Evolutionary conservation across 2,888 invertebrate genomes (phyloP).

Genomic region (Antheraea yamamai): DNA sequence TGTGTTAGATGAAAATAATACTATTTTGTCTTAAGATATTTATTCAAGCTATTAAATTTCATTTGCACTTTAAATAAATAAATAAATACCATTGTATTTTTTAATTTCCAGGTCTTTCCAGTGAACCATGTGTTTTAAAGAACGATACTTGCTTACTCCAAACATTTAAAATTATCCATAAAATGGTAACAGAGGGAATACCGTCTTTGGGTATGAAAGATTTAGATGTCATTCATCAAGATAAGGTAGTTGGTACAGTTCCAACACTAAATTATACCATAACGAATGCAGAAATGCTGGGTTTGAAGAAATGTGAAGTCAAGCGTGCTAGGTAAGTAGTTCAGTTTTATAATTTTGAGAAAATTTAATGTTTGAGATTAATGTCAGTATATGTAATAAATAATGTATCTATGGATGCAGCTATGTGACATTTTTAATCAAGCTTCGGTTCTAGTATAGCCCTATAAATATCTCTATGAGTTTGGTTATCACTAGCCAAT

Average conservation of each 20-base stretch:
- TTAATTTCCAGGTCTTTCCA: neutral
- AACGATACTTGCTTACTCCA: neutral
- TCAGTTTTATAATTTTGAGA: neutral
- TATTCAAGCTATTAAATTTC: no score
- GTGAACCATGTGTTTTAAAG: neutral
- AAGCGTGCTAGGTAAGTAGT: slow-evolving; percentile 3
- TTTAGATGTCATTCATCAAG: neutral
- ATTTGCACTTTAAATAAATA: no score
- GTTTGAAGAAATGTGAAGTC: slow-evolving; percentile 7
- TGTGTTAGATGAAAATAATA: neutral
- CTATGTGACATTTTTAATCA: no score
- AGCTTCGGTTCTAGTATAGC: no score
- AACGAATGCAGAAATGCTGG: slow-evolving; percentile 1
- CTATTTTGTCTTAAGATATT: no score
- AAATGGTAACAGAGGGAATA: slow-evolving; percentile 5
- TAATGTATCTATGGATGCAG: no score
- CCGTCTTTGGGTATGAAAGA: neutral
- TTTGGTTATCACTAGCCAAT: no score
- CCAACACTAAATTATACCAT: slow-evolving; percentile 1
- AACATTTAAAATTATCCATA: slow-evolving; percentile 15
- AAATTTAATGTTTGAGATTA: neutral
- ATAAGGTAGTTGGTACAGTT: neutral
- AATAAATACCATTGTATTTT: no score
- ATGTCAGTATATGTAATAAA: neutral
- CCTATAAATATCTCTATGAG: no score